Evolutionary conservation across 1,140 invertebrate genomes (phyloP).

Genomic region (Drusus annulatus): DNA sequence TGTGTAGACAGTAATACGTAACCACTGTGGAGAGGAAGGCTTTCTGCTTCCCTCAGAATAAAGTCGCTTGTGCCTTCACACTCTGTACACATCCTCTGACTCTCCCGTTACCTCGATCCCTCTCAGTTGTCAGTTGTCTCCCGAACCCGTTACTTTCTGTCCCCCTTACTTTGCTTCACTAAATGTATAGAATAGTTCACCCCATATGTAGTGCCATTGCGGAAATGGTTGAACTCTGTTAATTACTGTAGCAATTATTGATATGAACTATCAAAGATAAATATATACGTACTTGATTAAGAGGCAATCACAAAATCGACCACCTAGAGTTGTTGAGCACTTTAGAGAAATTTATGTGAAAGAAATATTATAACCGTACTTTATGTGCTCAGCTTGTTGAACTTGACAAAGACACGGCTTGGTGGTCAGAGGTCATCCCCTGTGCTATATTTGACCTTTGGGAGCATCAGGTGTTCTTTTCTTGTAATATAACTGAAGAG

Average conservation of each 20-base stretch:
- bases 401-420: slow-evolving; percentile 8
- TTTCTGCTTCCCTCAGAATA: background rate
- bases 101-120: background rate
- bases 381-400: slow-evolving; percentile 12
- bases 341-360: slow-evolving; percentile 53
- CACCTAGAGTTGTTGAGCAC: slow-evolving; percentile 51
- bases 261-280: slow-evolving; percentile 45
- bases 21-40: background rate
- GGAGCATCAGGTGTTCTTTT: slow-evolving; percentile 13
- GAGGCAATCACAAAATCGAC: slow-evolving; percentile 55
- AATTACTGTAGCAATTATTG: slow-evolving; percentile 43
- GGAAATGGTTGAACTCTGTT: slow-evolving; percentile 37
- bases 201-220: slow-evolving; percentile 25
- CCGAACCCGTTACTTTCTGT: background rate
- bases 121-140: slow-evolving; percentile 34
- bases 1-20: background rate
- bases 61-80: background rate
- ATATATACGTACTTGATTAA: slow-evolving; percentile 46
- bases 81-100: background rate
- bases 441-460: background rate
- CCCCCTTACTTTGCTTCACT: background rate
- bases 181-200: slow-evolving; percentile 38
- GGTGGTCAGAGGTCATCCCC: slow-evolving; percentile 1
- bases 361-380: slow-evolving; percentile 46
- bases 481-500: slow-evolving; percentile 25